Evolutionary conservation across 2,888 invertebrate species (phyloP).

Genomic region (Drosophila rubida): DNA sequence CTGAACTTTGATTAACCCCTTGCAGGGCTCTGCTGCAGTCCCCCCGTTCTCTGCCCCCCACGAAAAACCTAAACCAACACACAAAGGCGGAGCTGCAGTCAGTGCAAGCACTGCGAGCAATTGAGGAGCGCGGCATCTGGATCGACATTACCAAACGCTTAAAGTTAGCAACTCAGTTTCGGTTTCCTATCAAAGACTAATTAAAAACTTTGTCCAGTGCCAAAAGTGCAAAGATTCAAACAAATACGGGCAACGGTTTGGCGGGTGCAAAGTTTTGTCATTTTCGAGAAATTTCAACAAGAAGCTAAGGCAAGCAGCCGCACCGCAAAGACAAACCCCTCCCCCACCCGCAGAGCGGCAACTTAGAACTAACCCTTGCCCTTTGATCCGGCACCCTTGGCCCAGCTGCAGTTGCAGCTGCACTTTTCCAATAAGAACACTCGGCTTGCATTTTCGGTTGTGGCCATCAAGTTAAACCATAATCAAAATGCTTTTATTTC

Average conservation of each 20-base stretch:
- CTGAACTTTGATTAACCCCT: constrained; percentile 72
- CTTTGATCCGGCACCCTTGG: neutral
- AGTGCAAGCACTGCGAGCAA: neutral
- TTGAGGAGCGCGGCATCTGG: constrained; percentile 10
- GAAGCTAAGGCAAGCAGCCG: constrained; percentile 47
- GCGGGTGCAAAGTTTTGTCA: constrained; percentile 71
- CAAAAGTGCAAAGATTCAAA: constrained; percentile 64
- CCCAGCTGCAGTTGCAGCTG: neutral
- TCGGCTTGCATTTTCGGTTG: neutral
- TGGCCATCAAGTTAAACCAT: constrained; percentile 7
- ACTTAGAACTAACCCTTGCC: constrained; percentile 2
- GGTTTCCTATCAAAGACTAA: constrained; percentile 79
- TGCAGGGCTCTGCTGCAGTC: constrained; percentile 10
- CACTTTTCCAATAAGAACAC: constrained; percentile 3
- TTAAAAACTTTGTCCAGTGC: constrained; percentile 76
- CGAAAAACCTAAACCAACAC: constrained; percentile 44
- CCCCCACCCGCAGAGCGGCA: neutral
- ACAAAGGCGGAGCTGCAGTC: constrained; percentile 7
- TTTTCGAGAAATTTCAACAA: constrained; percentile 70
- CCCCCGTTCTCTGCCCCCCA: neutral
- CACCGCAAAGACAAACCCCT: constrained; percentile 21
- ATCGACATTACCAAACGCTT: constrained; percentile 61
- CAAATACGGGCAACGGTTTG: constrained; percentile 25
- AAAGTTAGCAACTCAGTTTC: constrained; percentile 62
- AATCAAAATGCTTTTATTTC: constrained; percentile 13